These are phyloP conservation scores for Coregonus suidteri DNA, from an alignment of 2,797 vertebrate species.

Conservation along the genomic window DNA sequence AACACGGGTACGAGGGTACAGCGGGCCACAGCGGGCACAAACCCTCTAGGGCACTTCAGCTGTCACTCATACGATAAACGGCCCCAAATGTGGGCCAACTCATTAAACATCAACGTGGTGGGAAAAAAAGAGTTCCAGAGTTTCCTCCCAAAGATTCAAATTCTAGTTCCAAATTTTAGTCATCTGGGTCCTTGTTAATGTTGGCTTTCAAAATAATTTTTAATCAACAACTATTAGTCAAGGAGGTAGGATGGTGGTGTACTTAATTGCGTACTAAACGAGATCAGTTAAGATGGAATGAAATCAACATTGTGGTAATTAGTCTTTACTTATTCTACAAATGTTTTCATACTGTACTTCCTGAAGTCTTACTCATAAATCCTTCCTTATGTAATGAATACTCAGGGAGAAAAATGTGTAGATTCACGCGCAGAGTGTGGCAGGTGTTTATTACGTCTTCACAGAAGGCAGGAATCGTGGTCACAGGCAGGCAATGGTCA, in stretches of 20 bases:
- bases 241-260: not conserved
- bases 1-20: not conserved
- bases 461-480: too few relatives aligned
- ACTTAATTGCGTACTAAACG: not conserved
- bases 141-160: conserved; percentile 13
- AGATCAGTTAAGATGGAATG: not conserved
- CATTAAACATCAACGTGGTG: conserved; percentile 7
- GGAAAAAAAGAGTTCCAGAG: conserved; percentile 28
- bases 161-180: conserved; percentile 23
- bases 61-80: not conserved
- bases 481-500: too few relatives aligned
- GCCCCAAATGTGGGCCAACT: not conserved
- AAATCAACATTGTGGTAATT: not conserved
- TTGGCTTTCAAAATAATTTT: not conserved
- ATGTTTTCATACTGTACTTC: not conserved
- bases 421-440: too few relatives aligned
- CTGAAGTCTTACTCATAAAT: not conserved
- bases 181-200: not conserved
- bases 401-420: too few relatives aligned
- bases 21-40: not conserved
- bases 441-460: too few relatives aligned
- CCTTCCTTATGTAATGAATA: not conserved
- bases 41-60: not conserved
- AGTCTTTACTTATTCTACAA: not conserved
- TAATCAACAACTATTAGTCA: not conserved